Evolutionary conservation across 2,888 invertebrate genomes (phyloP), one percentile per base, ranked within the genome.

Genomic region (Danaus chrysippus): DNA sequence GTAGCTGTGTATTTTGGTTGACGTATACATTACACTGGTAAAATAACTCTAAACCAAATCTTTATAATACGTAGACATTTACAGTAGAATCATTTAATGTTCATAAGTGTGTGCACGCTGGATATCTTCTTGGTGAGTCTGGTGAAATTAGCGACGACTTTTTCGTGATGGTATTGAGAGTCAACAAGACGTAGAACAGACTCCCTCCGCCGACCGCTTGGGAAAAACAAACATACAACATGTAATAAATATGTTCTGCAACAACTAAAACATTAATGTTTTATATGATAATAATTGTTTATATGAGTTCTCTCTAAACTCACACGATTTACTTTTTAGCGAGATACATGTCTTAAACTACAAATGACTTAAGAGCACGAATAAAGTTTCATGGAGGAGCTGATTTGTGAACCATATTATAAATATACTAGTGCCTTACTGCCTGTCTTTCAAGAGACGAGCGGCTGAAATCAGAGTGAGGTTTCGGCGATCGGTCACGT

Each of bases 91-190:
- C 23, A 34, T 61, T 83, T 85, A 46, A 82, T 66, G 15, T 58
- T 63, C 11, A 67, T 42, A 54, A 87, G 66, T 1, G 81, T 75
- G 55, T 84, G 79, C 42, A 89, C 76, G 65, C 79, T 84, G 64
- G 86, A 79, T 12, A 89, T 83, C 76, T 90, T 91, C 75, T 83
- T 85, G 57, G 87, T 83, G 68, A 89, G 83, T 0, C 87, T 72
- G 1, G 87, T 85, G 76, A 88, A 91, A 78, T 84, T 81, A 1
- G 85, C 83, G 6, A 84, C 74, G 11, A 87, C 87, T 62, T 82
- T 80, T 70, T 87, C 87, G 68, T 81, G 87, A 2, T 88, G 87
- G 64, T 78, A 87, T 61, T 78, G 76, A 2, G 75, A 58, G 73
- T 91, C 88, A 43, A 90, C 86, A 63, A 85, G 73, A 0, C 84